Evolutionary conservation across 2,888 invertebrate genomes (phyloP), one percentile per base, ranked within the genome.

Genomic region (Troglohyphantes excavatus): DNA sequence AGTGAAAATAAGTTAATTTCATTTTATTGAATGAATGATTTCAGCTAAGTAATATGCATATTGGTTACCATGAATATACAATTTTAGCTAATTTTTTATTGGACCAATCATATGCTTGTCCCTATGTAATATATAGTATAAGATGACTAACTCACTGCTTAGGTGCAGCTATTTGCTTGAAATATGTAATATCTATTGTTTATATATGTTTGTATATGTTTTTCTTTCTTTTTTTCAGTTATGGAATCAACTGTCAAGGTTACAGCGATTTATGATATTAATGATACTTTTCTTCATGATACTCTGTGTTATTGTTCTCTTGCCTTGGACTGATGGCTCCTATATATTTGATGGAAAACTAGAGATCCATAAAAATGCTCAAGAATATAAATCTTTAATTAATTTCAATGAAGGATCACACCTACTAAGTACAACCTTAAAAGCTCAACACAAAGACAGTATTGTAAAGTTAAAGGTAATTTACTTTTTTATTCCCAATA

Each of bases 291-390:
- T 75, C 29, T 90, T 90, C 75, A 75, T 81, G 75, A 84, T 84
- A 85, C 61, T 90, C 21, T 90, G 85, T 70, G 21, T 90, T 19
- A 85, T 90, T 43, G 81, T 90, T 9, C 61, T 90, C n/a, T 59
- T 90, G 27, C 90, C 90, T 33, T 90, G 85, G 85, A 81, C 85
- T 65, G 90, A 90, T 72, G 81, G 76, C 75, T 90, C 90, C 65
- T 90, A 61, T 67, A 53, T 61, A 75, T 43, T 43, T 63, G 61
- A 26, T 72, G 26, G 43, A 17, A 43, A 68, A 19, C 7, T 63
- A 46, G 70, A 67, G 7, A 65, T 33, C 43, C 27, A 78, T 46
- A 90, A 90, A 53, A 29, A 33, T 27, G 63, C 65, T 73, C 81
- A 85, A 68, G 17, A 26, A 26, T 53, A 75, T 26, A 19, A 46